These are phyloP conservation scores for Neomonachus schauinslandi DNA, from an alignment of 2,113 vertebrate genomes.

Conservation along the genomic window DNA sequence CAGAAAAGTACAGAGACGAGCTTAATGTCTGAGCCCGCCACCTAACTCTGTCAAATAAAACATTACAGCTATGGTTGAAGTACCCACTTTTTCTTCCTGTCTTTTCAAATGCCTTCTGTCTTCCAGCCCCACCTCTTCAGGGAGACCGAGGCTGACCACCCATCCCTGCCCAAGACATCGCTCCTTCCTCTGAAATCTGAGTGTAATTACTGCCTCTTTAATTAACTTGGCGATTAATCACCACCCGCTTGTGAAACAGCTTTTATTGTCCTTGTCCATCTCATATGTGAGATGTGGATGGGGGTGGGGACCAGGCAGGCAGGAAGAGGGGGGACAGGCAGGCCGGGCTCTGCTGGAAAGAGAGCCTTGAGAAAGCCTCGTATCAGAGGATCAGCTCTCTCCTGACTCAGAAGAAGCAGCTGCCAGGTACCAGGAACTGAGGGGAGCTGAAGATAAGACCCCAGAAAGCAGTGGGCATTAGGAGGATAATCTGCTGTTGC, in stretches of 20 bases:
- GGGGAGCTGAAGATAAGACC: background rate
- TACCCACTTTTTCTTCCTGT: background rate
- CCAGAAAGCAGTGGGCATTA: background rate
- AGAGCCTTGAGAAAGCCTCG: background rate
- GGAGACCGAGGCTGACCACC: conserved; percentile 46
- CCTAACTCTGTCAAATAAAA: background rate
- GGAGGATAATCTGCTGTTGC: background rate
- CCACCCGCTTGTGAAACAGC: conserved; percentile 76
- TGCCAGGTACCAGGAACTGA: background rate
- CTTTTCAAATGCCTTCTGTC: conserved; percentile 19
- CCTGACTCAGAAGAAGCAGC: background rate
- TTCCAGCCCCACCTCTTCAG: background rate
- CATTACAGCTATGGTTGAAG: background rate
- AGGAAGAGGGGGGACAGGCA: background rate
- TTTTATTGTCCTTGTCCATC: conserved; percentile 73
- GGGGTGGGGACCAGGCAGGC: background rate
- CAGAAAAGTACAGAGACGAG: background rate
- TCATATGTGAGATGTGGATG: background rate
- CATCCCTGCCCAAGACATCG: conserved; percentile 10
- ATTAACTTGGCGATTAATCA: conserved; percentile 80
- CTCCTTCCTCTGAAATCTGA: conserved; percentile 60
- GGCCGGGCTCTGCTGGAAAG: background rate
- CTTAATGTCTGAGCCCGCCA: background rate
- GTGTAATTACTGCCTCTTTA: conserved; percentile 77
- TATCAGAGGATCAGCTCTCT: background rate